Evolutionary conservation across 92 coral and sea anemone species (phyloP), one percentile per base, ranked within the genome.

Genomic region (Actinostola sp.): DNA sequence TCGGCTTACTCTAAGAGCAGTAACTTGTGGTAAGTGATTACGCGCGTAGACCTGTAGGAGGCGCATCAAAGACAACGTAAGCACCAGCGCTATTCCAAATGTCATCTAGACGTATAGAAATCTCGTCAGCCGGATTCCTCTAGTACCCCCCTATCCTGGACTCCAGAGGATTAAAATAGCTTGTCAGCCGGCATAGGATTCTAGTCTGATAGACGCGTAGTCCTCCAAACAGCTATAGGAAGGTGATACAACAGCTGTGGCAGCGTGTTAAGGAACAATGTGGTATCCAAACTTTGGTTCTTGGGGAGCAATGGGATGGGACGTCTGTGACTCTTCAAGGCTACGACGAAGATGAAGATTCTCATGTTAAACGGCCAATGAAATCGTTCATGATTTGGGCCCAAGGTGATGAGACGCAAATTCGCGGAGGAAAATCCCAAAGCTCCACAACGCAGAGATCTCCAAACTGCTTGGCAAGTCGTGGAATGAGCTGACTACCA

Each of bases 311-410:
- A 82, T 76, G 80, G n/a, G 78, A 72, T 24, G 85, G 81, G 77
- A 43, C 84, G 20, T 70, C 84, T 53, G 65, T 73, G 41, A 71
- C 67, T 29, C 91, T 76, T 50, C 86, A 84, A 29, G 79, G 76
- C 68, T 87, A 80, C 65, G 79, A 83, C 4, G 97, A 95, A 15
- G 98, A 93, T 19, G 97, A 90, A 14, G 99, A 95, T 62, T 70
- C 92, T 3, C 99, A 95, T 61, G 99, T 95, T 13, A 95, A 95
- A 63, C 75, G 99, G 46, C 99, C 99, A 0, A 95, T 95, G 99
- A 95, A 95, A 71, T 92, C 97, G 15, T 95, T 95, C 84, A 95
- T 95, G 99, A 92, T 95, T 11, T 95, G 99, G 99, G 99, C 99
- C 21, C n/a, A 95, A 95, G 75, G 89, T 95, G 26, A 95, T 95